phyloP scores from a whole-genome alignment of 2,797 vertebrate genomes.

The Pyrrhura leucotis region DNA sequence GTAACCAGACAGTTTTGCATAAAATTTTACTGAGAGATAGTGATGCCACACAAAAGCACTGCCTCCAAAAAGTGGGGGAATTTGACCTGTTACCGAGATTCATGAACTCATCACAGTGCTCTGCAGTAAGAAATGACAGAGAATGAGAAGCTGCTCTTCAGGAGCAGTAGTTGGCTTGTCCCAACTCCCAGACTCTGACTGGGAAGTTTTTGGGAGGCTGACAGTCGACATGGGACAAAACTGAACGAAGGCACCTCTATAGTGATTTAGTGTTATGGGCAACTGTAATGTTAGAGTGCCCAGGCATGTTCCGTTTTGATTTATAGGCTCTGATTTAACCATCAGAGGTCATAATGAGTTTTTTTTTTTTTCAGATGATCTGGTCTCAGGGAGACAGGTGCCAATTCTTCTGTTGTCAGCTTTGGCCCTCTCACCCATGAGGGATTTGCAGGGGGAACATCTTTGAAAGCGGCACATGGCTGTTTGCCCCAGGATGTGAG shows the following conservation, averaged over 20 bases:
- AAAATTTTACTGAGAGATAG: neutral
- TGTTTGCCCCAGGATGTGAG: neutral
- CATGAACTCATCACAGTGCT: neutral
- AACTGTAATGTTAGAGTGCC: neutral
- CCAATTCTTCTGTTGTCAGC: neutral
- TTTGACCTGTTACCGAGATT: neutral
- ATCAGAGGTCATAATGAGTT: neutral
- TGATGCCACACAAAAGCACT: neutral
- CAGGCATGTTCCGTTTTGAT: neutral
- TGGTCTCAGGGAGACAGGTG: neutral
- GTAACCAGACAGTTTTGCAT: neutral
- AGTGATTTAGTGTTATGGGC: neutral
- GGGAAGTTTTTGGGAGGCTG: neutral
- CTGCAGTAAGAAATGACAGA: neutral
- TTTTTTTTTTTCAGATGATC: neutral
- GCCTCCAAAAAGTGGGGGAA: neutral
- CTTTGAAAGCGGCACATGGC: rapidly evolving
- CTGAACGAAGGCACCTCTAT: neutral
- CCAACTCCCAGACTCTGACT: neutral
- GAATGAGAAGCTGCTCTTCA: neutral
- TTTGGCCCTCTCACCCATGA: rapidly evolving
- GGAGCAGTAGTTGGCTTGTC: neutral
- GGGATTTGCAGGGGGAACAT: neutral
- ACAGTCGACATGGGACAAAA: neutral
- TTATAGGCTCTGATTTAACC: neutral